These are phyloP conservation scores for Amphiprion ocellaris DNA, from an alignment of 2,113 vertebrate genomes.

Conservation along the genomic window DNA sequence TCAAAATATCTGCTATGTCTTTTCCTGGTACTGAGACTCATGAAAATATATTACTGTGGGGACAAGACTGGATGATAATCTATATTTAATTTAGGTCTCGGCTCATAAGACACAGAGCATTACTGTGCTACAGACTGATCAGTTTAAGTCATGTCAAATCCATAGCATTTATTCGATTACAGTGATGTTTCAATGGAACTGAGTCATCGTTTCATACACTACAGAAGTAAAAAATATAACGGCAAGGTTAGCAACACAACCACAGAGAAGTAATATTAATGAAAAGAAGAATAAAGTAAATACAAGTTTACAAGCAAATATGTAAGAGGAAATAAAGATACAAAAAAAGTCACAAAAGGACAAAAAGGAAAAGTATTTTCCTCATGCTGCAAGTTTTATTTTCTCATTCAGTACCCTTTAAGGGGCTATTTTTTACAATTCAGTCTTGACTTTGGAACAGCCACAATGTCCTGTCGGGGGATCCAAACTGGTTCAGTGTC, in stretches of 20 bases:
- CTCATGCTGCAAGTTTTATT: background rate
- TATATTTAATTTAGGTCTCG: conserved; percentile 47
- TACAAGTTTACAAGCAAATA: background rate
- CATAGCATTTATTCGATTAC: conserved; percentile 30
- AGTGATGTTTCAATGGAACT: conserved; percentile 14
- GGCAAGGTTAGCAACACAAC: background rate
- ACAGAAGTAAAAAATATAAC: background rate
- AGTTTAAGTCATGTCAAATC: conserved; percentile 41
- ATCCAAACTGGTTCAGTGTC: conserved; percentile 9
- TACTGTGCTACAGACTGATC: conserved; percentile 21
- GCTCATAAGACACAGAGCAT: conserved; percentile 25
- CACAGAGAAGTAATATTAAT: background rate
- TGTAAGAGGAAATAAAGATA: background rate
- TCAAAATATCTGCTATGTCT: conserved; percentile 36
- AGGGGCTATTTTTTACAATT: background rate
- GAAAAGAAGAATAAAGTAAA: background rate
- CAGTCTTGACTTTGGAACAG: background rate
- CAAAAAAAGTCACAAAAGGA: background rate
- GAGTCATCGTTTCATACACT: background rate
- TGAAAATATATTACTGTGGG: conserved; percentile 50
- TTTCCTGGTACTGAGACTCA: conserved; percentile 14
- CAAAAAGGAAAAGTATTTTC: background rate
- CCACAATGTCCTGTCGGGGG: background rate
- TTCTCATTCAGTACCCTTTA: background rate
- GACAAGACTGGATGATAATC: conserved; percentile 31